phyloP scores from a whole-genome alignment of 2,888 invertebrate genomes.

The Apotomis betuletana region DNA sequence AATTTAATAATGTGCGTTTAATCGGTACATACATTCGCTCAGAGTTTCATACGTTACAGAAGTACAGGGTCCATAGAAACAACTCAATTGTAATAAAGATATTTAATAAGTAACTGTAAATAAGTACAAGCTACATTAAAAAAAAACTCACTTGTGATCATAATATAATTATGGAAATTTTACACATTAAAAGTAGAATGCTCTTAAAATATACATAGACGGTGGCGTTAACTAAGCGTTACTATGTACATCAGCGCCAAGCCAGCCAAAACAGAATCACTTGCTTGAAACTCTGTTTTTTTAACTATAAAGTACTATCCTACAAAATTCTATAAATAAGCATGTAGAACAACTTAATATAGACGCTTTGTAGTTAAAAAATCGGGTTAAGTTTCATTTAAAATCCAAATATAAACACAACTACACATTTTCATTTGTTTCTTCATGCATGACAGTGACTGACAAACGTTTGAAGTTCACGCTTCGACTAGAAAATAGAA shows the following conservation, averaged over 20 bases:
- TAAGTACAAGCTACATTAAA: not conserved
- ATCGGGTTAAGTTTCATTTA: not conserved
- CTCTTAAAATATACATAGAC: not conserved
- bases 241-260: slow-evolving; percentile 2
- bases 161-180: not conserved
- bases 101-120: not conserved
- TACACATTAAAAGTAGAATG: not conserved
- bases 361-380: too few species aligned
- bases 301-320: too few species aligned
- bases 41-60: too few species aligned
- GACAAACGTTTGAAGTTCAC: slow-evolving; percentile 2
- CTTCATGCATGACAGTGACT: slow-evolving; percentile 1
- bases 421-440: not conserved
- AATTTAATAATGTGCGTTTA: too few species aligned
- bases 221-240: not conserved
- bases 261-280: not conserved
- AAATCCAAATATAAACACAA: slow-evolving; percentile 15
- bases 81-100: not conserved
- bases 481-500: slow-evolving; percentile 3
- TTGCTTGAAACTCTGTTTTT: not conserved
- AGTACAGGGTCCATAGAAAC: not conserved
- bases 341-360: too few species aligned
- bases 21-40: too few species aligned
- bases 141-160: not conserved
- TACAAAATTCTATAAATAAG: too few species aligned